Base-by-base conservation (phyloP, 2,797 vertebrate genomes). In the Sphenodon punctatus region DNA sequence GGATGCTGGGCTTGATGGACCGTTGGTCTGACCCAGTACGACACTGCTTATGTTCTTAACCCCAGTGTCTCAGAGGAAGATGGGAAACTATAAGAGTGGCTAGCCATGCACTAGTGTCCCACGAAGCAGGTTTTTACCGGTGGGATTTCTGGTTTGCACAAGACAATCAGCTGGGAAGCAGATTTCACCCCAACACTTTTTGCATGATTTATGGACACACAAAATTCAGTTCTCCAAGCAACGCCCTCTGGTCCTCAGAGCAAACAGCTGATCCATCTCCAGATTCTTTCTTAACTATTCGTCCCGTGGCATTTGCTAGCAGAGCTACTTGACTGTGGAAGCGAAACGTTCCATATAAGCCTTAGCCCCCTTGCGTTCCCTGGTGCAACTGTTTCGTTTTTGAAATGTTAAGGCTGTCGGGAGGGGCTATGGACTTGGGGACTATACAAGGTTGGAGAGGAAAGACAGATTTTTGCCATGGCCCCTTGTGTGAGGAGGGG, bases 231-330 rank as follows among this genome's bases (percentile, higher is more conserved):
- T 16, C 8, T 11, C 32, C 10, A 32, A 22, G 7, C 32, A 19
- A 42, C 4, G 14, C 7, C 48, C 7, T 49, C n/a, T 25, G 15
- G 1, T 6, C 10, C 11, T 0, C 22, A 39, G 2, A 5, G 7
- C 38, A 0, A 51, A 27, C 25, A n/a, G 15, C 15, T 49, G 49
- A 17, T 8, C 8, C 49, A 13, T 5, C 55, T 22, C 53, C 55
- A 56, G 32, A 34, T 3, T 2, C 53, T 34, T 16, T 16, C 30
- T 25, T 48, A 48, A 48, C n/a, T n/a, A n/a, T n/a, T n/a, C n/a
- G n/a, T n/a, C n/a, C n/a, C n/a, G n/a, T n/a, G n/a, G n/a, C n/a
- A n/a, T n/a, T n/a, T n/a, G n/a, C n/a, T n/a, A n/a, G n/a, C n/a
- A n/a, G n/a, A n/a, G n/a, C n/a, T n/a, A n/a, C n/a, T n/a, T n/a